Percentiles rank a stretch among this genome's conserved stretches.
Evolutionary conservation across 1,140 invertebrate genomes (phyloP).

Genomic region (Tetranychus cinnabarinus): DNA sequence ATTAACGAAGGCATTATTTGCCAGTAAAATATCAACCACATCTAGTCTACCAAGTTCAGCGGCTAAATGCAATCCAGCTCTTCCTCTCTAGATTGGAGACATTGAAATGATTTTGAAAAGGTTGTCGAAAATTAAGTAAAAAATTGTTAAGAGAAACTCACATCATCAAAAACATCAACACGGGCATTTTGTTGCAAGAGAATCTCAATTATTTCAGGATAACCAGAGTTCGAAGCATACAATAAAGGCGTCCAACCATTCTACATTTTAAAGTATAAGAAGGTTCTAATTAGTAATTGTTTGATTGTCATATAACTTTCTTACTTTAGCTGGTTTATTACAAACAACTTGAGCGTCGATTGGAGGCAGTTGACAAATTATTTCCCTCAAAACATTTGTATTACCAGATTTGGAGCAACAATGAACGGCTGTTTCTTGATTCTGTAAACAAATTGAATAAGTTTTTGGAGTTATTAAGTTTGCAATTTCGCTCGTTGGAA

Average conservation of each 20-base stretch:
- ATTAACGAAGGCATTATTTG: constrained; percentile 94
- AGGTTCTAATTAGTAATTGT: not conserved
- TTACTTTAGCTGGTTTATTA: constrained; percentile 57
- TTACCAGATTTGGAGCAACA: constrained; percentile 82
- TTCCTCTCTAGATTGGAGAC: constrained; percentile 64
- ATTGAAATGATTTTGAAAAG: not conserved
- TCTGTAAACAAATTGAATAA: constrained; percentile 23
- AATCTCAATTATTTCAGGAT: constrained; percentile 30
- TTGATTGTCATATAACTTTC: not conserved
- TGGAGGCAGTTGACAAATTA: constrained; percentile 63
- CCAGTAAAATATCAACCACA: constrained; percentile 79
- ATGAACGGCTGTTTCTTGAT: constrained; percentile 79
- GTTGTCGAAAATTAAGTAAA: not conserved
- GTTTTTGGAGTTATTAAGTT: not conserved
- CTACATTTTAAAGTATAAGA: constrained; percentile 15
- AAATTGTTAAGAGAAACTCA: constrained; percentile 19
- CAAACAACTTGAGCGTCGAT: constrained; percentile 71
- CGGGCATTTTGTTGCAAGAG: constrained; percentile 50
- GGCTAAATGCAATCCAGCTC: constrained; percentile 80
- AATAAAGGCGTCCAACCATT: constrained; percentile 84
- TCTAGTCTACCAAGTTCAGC: constrained; percentile 69
- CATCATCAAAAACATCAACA: constrained; percentile 93
- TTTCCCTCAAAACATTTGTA: constrained; percentile 75
- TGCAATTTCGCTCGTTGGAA: not conserved
- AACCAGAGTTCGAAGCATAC: constrained; percentile 46